Percentiles rank a stretch among this genome's conserved stretches.
phyloP scores from a whole-genome alignment of 2,113 vertebrate species.

The Mobula hypostoma region DNA sequence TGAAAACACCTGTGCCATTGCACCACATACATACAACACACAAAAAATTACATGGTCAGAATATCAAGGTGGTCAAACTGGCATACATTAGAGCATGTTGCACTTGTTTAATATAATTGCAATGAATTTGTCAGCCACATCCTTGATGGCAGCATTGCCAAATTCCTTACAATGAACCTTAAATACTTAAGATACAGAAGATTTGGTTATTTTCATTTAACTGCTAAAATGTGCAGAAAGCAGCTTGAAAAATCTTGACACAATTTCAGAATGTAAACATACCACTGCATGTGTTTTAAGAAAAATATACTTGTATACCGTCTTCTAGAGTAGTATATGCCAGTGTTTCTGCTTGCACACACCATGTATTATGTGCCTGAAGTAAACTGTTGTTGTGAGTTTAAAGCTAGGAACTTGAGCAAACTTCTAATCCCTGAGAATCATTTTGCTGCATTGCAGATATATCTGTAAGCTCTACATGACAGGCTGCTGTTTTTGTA shows the following conservation, averaged over 20 bases:
- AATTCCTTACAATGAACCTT: not conserved
- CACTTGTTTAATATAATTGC: not conserved
- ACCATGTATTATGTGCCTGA: not conserved
- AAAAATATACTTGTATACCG: not conserved
- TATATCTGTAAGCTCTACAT: not conserved
- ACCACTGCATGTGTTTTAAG: not conserved
- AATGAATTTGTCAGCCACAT: not conserved
- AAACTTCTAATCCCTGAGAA: constrained; percentile 6
- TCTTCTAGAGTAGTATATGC: not conserved
- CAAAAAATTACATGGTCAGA: not conserved
- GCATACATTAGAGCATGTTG: not conserved
- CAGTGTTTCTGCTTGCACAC: not conserved
- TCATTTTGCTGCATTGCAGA: constrained; percentile 37
- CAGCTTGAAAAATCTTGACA: not conserved
- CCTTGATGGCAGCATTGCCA: not conserved
- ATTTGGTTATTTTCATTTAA: not conserved
- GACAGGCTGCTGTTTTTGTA: not conserved
- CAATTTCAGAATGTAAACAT: not conserved
- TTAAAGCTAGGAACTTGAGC: not conserved
- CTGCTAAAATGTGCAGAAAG: not conserved
- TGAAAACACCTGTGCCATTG: not conserved
- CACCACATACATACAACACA: not conserved
- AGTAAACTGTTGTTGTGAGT: no score
- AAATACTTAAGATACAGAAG: not conserved
- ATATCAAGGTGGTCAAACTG: not conserved